Base-by-base conservation (phyloP, 2,888 invertebrate genomes). In the Acleris laterana region DNA sequence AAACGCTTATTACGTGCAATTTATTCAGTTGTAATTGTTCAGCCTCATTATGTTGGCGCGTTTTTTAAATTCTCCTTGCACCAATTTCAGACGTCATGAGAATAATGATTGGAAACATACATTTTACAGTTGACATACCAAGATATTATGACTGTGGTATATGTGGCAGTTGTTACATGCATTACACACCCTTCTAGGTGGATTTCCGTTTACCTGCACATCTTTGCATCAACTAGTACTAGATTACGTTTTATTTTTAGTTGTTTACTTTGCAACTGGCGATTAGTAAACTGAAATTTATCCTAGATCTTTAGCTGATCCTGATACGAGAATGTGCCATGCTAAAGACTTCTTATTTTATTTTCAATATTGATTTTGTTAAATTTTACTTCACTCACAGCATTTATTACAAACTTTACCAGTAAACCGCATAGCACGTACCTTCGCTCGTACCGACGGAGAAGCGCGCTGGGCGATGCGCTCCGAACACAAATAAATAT, bases 291-390 rank as follows among this genome's bases (percentile, higher is more conserved):
- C 87, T 74, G 84, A 85, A 89, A 86, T 89, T 79, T 85, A 75
- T 71, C 82, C 82, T 87, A 85, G 83, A 84, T 74, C 77, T 77
- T 83, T 89, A 90, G 90, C 88, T 89, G 84, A 87, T 87, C 87
- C 89, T 89, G 80, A 86, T 84, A 87, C 80, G 91, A 90, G 93
- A 93, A 93, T 93, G 93, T 92, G 93, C 92, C 88, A 92, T 91
- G 92, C 93, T 90, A 84, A 82, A 79, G 83, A 88, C 87, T 90
- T 90, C 90, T 90, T 88, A 84, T 85, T 87, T 90, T 86, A 81
- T 89, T 89, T 84, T 76, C 74, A 76, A 83, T 83, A 81, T 88
- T 88, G 84, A 85, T 91, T 90, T 87, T 84, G 84, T 85, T 52
- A 51, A 66, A 85, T 85, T 84, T 80, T 78, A 80, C 83, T 90